Base-by-base conservation (phyloP, 2,797 vertebrate species). In the Poecile montanus region DNA sequence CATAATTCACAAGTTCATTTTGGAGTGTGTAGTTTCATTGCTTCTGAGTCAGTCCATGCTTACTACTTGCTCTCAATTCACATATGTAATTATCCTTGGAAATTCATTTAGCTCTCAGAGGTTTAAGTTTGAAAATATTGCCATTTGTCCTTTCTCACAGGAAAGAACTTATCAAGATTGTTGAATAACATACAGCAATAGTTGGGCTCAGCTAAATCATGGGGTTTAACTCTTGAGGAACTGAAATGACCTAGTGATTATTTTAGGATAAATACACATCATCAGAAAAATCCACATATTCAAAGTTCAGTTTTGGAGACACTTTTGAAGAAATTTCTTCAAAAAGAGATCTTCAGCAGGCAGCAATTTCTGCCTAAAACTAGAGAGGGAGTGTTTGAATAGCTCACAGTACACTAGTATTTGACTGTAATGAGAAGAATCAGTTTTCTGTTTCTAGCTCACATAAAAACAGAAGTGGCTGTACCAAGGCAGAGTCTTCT, bases 81-180 rank as follows among this genome's bases (percentile, higher is more conserved):
- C 29, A 16, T n/a, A 12, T 5, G 18, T 45, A 16, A n/a, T 75
- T 91, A 70, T 66, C 16, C 34, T 13, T 29, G 32, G 27, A n/a
- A 72, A 77, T 78, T 74, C 0, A 53, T 88, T 80, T 77, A 57
- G 16, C 4, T 62, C 13, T 84, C n/a, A 73, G 58, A 94, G 44
- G 32, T 91, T 84, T 62, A 58, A 17, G 7, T 75, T 72, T 62
- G n/a, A 75, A 95, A 91, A 81, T 61, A 62, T 6, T 81, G 44
- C 2, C 30, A 62, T 78, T 83, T 78, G 30, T 78, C 4, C 89
- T 85, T 88, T 85, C 27, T 77, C 44, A 78, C 27, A 83, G 32
- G 50, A 51, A 89, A 74, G 13, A 83, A 63, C 13, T 71, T 85
- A 34, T 0, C 6, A 7, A 0, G 0, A 8, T n/a, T 62, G 13